Evolutionary conservation across 2,888 invertebrate genomes (phyloP).

Genomic region (Maniola hyperantus): DNA sequence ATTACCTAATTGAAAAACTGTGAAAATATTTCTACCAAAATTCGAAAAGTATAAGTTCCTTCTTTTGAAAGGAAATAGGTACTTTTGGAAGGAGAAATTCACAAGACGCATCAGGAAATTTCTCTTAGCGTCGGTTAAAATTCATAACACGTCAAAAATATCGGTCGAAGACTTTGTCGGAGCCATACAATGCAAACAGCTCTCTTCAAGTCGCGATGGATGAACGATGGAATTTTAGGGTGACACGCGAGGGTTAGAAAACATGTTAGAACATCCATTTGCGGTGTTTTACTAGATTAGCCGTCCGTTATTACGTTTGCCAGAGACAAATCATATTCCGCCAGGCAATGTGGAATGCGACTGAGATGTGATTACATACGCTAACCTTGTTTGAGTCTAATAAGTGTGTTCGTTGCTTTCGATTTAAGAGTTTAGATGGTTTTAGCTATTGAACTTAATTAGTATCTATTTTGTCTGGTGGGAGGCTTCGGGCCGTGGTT

Average conservation of each 20-base stretch:
- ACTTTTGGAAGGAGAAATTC: no score
- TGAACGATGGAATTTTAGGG: constrained; percentile 54
- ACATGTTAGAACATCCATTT: constrained; percentile 44
- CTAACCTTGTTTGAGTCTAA: constrained; percentile 25
- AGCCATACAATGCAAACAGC: constrained; percentile 14
- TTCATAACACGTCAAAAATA: constrained; percentile 10
- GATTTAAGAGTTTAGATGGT: constrained; percentile 4
- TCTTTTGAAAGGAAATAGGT: no score
- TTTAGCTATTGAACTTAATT: not conserved
- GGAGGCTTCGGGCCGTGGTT: no score
- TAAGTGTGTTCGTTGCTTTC: constrained; percentile 1
- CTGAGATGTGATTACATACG: constrained; percentile 27
- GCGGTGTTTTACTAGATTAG: constrained; percentile 46
- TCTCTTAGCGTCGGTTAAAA: no score
- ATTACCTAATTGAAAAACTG: no score
- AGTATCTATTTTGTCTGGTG: not conserved
- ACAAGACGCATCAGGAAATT: no score
- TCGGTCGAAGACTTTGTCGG: not conserved
- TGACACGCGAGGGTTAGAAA: constrained; percentile 46
- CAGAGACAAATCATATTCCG: constrained; percentile 42
- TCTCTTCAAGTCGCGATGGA: constrained; percentile 41
- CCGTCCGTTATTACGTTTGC: constrained; percentile 41
- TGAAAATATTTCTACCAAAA: no score
- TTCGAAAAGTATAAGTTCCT: no score
- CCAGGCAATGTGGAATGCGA: constrained; percentile 37